Percentiles rank a stretch among this genome's conserved stretches.
phyloP scores from a whole-genome alignment of 2,888 invertebrate genomes.

The Cybosia mesomella region DNA sequence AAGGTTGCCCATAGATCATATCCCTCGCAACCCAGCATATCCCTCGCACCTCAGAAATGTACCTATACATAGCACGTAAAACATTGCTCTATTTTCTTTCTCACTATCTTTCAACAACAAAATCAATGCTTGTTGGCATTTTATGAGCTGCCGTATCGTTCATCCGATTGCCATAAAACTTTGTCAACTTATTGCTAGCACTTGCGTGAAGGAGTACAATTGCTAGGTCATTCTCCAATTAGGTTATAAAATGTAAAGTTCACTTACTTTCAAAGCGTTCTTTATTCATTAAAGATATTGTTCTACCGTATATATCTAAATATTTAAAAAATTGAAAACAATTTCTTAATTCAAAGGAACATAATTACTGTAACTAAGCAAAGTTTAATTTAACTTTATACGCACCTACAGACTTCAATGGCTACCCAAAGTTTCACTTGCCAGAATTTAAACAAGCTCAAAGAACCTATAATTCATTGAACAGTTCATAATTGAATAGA shows the following conservation, averaged over 20 bases:
- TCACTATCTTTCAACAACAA: neutral
- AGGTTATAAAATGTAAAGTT: neutral
- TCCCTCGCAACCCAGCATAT: no score
- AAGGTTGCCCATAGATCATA: no score
- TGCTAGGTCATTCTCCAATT: no score
- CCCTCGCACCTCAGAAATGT: no score
- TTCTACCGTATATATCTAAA: neutral
- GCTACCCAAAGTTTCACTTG: neutral
- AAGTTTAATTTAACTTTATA: conserved; percentile 3
- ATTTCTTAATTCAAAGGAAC: neutral
- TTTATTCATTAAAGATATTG: neutral
- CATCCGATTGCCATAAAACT: neutral
- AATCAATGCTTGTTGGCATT: neutral
- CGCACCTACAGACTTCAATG: neutral
- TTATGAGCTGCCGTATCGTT: neutral
- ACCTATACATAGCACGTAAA: no score
- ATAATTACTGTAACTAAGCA: neutral
- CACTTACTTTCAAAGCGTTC: neutral
- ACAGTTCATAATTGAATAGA: conserved; percentile 1
- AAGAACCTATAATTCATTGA: neutral
- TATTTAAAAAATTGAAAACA: neutral
- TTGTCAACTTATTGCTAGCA: neutral
- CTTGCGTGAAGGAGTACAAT: no score
- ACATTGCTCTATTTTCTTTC: no score
- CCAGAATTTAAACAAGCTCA: neutral